Percentiles rank a stretch among this genome's conserved stretches.
Evolutionary conservation across 2,888 invertebrate species (phyloP).

Genomic region (Eupithecia abbreviata): DNA sequence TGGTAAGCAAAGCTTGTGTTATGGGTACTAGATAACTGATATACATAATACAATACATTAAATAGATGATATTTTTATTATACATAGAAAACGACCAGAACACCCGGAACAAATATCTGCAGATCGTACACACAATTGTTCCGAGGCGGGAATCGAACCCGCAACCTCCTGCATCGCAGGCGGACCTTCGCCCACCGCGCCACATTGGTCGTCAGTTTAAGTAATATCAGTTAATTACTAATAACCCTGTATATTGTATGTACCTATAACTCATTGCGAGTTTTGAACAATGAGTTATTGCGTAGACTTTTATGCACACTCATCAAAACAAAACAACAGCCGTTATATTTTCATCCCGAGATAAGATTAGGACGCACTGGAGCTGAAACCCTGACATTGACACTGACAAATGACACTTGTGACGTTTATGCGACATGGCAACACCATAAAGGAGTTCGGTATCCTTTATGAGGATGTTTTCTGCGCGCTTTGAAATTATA

Average conservation of each 20-base stretch:
- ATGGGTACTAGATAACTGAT: too few relatives aligned
- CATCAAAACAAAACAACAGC: slow-evolving; percentile 28
- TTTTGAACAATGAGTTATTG: slow-evolving; percentile 8
- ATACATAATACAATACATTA: too few relatives aligned
- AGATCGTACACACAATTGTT: too few relatives aligned
- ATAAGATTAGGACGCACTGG: slow-evolving; percentile 26
- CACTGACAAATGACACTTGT: slow-evolving; percentile 33
- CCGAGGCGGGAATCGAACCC: too few relatives aligned
- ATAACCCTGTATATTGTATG: background rate
- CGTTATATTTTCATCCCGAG: slow-evolving; percentile 23
- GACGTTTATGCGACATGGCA: slow-evolving; percentile 32
- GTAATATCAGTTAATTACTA: too few relatives aligned
- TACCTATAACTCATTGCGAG: background rate
- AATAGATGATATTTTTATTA: too few relatives aligned
- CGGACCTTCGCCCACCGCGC: too few relatives aligned
- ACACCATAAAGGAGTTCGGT: slow-evolving; percentile 22
- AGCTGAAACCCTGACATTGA: slow-evolving; percentile 28
- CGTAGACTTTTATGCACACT: slow-evolving; percentile 22
- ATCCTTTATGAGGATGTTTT: slow-evolving; percentile 21
- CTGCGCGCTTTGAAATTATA: slow-evolving; percentile 12
- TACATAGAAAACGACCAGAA: too few relatives aligned
- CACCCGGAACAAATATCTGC: too few relatives aligned
- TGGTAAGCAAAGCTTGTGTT: too few relatives aligned
- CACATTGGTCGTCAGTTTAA: too few relatives aligned
- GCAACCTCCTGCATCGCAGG: too few relatives aligned